Conservation (phyloP, 1,140 invertebrate species). For the Apis florea region DNA sequence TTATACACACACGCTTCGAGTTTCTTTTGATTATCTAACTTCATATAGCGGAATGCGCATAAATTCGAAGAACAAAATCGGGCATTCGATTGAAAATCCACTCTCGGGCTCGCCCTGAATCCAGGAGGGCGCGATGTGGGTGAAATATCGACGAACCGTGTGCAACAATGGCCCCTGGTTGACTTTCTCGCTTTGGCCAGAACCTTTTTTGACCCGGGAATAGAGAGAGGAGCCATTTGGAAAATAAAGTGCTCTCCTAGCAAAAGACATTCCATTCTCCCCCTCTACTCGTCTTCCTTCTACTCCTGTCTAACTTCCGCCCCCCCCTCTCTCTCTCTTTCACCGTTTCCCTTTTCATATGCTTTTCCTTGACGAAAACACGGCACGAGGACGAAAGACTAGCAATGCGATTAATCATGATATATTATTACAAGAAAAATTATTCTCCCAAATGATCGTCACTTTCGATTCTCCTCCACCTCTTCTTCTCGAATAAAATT, state of each 20-base stretch:
- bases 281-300: not conserved
- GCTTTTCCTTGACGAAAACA: slow-evolving; percentile 46
- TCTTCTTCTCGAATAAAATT: too few relatives aligned
- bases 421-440: not conserved
- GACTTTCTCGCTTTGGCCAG: slow-evolving; percentile 42
- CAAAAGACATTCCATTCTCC: slow-evolving; percentile 27
- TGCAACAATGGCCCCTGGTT: slow-evolving; percentile 41
- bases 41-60: not conserved
- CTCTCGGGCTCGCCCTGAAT: not conserved
- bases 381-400: slow-evolving; percentile 57
- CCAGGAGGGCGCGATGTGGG: not conserved
- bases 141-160: slow-evolving; percentile 47
- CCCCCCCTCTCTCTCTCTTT: not conserved
- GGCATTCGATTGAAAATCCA: slow-evolving; percentile 5
- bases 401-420: slow-evolving; percentile 32
- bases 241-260: slow-evolving; percentile 59
- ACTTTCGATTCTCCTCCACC: too few relatives aligned
- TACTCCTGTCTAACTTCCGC: not conserved
- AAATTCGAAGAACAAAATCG: slow-evolving; percentile 25
- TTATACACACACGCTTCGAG: not conserved
- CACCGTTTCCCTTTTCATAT: slow-evolving; percentile 11
- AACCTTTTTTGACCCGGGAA: slow-evolving; percentile 3
- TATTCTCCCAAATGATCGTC: too few relatives aligned
- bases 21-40: not conserved
- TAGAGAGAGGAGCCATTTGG: slow-evolving; percentile 43